Evolutionary conservation across 2,888 invertebrate species (phyloP), one percentile per base, ranked within the genome.

Genomic region (Drosophila mimetica): DNA sequence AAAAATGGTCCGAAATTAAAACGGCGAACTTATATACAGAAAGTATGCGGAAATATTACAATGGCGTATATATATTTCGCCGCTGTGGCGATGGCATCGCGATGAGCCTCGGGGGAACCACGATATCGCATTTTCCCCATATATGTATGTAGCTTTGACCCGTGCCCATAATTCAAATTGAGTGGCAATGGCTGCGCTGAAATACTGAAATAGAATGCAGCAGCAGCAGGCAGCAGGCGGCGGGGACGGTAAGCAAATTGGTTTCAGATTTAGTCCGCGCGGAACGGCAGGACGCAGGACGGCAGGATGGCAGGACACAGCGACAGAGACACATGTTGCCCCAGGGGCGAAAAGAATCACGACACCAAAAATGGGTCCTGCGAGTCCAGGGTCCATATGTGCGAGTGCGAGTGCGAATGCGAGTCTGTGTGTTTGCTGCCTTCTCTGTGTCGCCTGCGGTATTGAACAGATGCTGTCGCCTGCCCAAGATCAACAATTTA

Each of bases 181-280:
- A 83, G 74, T 66, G 67, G 44, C 44, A 46, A 69, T 60, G 59
- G 52, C 20, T 16, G 30, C 8, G 41, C 42, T 58, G 61, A 46
- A 37, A 14, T 37, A 28, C 42, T 58, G 61, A 46, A 37, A 14
- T 37, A 28, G 52, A 30, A 28, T 52, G 34, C 25, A n/a, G 28
- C 22, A 9, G 22, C 14, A n/a, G 28, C 9, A 22, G 46, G 28
- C 22, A 9, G 22, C 14, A n/a, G 28, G 14, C 30, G 46, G 59
- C 57, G 63, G 34, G 46, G 64, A 64, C 51, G 79, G 77, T 70
- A 77, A 77, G 76, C 77, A 81, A 81, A 81, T 81, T 81, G 85
- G 82, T 85, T 85, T 85, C 77, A 70, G 77, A 81, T 85, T 81
- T 74, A 79, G 79, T 67, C 66, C 61, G 60, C 57, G 54, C 51